Conservation (phyloP, 2,113 vertebrate species). For the Lagopus leucura region DNA sequence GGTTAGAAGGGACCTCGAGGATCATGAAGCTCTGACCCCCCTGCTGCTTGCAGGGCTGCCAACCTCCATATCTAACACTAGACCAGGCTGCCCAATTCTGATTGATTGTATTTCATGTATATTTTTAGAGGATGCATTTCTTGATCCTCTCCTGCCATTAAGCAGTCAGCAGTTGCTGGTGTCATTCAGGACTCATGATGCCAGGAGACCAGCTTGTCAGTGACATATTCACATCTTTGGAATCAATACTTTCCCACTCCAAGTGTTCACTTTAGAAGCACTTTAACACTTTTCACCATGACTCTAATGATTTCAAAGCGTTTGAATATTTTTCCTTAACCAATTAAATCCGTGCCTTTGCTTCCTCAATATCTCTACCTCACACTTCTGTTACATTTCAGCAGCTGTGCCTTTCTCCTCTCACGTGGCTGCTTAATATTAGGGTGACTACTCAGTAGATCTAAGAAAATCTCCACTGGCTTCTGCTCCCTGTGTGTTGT, state of each 20-base stretch:
- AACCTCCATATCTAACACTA: no score
- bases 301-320: neutral
- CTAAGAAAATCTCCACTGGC: neutral
- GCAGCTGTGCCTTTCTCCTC: neutral
- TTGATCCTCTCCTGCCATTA: neutral
- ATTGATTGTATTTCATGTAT: neutral
- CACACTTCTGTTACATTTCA: neutral
- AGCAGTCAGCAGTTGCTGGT: neutral
- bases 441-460: neutral
- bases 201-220: neutral
- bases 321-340: neutral
- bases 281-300: neutral
- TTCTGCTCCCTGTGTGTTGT: accelerated
- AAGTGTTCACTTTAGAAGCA: neutral
- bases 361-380: neutral
- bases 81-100: no score
- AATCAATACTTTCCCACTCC: neutral
- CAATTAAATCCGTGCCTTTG: neutral
- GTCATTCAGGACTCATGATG: neutral
- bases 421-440: neutral
- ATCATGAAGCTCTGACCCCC: no score
- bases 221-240: neutral
- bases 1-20: no score
- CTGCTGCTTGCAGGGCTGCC: no score
- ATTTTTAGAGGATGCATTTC: neutral